A percentile compares a stretch with the other conserved stretches of the same genome.
Conservation (phyloP, 2,888 invertebrate species). For the Eumacrocentrus americanus region DNA sequence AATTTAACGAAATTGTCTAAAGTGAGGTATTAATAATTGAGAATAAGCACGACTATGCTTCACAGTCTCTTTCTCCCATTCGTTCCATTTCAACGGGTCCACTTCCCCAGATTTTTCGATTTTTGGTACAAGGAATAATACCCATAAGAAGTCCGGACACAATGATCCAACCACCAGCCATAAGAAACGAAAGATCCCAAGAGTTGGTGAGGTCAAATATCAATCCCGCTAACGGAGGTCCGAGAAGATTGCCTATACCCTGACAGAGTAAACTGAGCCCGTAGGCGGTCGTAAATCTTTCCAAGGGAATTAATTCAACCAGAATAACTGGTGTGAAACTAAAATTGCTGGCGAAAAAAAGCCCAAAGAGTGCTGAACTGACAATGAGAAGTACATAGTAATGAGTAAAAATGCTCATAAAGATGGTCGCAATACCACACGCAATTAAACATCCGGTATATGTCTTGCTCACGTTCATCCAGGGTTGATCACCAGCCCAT, state of each 20-base stretch:
- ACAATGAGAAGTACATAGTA: conserved; percentile 64
- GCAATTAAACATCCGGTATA: conserved; percentile 80
- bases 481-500: conserved; percentile 85
- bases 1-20: neutral
- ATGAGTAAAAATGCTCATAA: conserved; percentile 66
- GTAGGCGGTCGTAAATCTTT: conserved; percentile 91
- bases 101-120: conserved; percentile 68
- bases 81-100: conserved; percentile 64
- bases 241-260: conserved; percentile 90
- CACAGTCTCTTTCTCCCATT: conserved; percentile 47
- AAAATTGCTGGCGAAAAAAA: conserved; percentile 90
- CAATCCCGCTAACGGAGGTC: conserved; percentile 89
- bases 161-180: conserved; percentile 81
- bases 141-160: conserved; percentile 76
- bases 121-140: conserved; percentile 71
- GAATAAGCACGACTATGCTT: neutral
- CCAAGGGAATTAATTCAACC: conserved; percentile 86
- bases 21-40: neutral
- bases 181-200: conserved; percentile 82
- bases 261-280: conserved; percentile 88
- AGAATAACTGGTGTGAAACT: conserved; percentile 89
- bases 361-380: conserved; percentile 76
- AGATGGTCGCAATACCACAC: conserved; percentile 69
- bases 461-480: conserved; percentile 81
- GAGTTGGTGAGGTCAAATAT: conserved; percentile 71